Base-by-base conservation (phyloP, 2,797 vertebrate species). In the Tarsius wallacei region DNA sequence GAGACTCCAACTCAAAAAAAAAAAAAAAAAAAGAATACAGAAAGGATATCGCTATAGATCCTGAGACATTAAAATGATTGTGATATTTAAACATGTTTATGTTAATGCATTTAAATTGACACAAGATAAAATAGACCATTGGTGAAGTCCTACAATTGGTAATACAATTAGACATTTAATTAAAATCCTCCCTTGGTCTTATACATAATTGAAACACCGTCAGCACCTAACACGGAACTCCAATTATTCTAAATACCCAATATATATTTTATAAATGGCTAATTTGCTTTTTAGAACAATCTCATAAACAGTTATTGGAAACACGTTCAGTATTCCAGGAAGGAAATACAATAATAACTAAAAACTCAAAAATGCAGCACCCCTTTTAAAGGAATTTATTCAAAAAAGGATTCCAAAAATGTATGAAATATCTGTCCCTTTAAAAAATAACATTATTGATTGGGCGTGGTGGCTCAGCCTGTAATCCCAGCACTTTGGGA, bases 81-180 rank as follows among this genome's bases (percentile, higher is more conserved):
- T 97, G 24, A 64, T 85, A 64, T 55, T 83, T 51, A 42, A n/a
- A 31, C 15, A 8, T 13, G 5, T 87, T 73, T 77, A 28, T 71
- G 49, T 42, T 90, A 64, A 71, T 47, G 74, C 47, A 74, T 70
- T 61, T 84, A n/a, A 95, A 93, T 13, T 88, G 51, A 91, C 57
- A 66, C 17, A 55, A 90, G 61, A 87, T 57, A 36, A 82, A 74
- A n/a, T 66, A 77, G 33, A 84, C 26, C 26, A 61, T 61, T 42
- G 33, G 15, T 3, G 61, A 13, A 80, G 51, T 61, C 94, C 31
- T 93, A 24, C 28, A 64, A 57, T 21, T 83, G 11, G 10, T 68
- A 66, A 36, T 26, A 26, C 74, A 88, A 33, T 77, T 84, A 19
- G 91, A 84, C 11, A 55, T 64, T 24, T 70, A 95, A 57, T 47